phyloP scores from a whole-genome alignment of 2,797 vertebrate species.

The Falco novaeseelandiae region DNA sequence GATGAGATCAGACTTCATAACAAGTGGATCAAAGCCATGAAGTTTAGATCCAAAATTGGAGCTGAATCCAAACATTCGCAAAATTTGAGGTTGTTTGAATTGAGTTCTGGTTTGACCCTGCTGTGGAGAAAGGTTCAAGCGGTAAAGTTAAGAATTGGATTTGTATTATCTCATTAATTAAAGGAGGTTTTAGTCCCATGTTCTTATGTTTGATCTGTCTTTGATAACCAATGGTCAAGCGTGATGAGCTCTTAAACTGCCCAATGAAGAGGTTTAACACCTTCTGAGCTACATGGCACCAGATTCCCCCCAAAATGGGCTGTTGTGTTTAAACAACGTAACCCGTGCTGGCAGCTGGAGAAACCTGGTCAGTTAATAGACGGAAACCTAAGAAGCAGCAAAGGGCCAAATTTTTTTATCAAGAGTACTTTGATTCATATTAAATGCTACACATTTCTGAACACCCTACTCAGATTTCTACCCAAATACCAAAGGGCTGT shows the following conservation, averaged over 20 bases:
- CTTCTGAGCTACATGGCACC: not conserved
- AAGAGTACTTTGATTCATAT: constrained; percentile 11
- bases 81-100: constrained; percentile 31
- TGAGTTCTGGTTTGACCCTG: constrained; percentile 4
- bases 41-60: constrained; percentile 20
- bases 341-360: constrained; percentile 36
- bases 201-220: not conserved
- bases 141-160: not conserved
- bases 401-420: constrained; percentile 29
- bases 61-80: constrained; percentile 7
- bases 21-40: constrained; percentile 49
- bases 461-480: constrained; percentile 35
- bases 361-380: constrained; percentile 37
- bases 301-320: not conserved
- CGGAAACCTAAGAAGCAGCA: constrained; percentile 40
- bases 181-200: not conserved
- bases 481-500: constrained; percentile 13
- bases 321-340: not conserved
- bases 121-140: not conserved
- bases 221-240: not conserved
- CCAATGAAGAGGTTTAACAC: not conserved
- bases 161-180: not conserved
- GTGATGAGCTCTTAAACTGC: not conserved
- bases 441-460: constrained; percentile 45
- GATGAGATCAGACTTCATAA: constrained; percentile 64